Conservation (phyloP, 1,140 invertebrate genomes). For the Akabosia matsudoensis region DNA sequence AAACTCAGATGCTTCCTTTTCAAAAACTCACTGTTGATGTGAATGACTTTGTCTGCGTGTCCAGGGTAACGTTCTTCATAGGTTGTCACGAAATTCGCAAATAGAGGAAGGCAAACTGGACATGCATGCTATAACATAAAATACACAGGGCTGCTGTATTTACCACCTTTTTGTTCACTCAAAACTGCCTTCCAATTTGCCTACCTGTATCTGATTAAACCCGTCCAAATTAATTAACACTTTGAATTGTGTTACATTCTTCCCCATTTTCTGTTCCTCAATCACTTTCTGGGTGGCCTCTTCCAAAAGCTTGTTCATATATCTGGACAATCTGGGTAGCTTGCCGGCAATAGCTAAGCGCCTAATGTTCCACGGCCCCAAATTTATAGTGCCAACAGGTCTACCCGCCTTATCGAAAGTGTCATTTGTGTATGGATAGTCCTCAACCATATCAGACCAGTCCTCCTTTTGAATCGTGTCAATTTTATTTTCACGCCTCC, state of each 20-base stretch:
- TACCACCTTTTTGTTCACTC: too few species aligned
- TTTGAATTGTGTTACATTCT: background rate
- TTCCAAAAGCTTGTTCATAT: background rate
- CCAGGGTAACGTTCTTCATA: background rate
- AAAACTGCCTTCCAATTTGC: too few species aligned
- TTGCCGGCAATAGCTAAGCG: background rate
- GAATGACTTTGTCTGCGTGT: background rate
- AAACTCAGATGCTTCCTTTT: too few species aligned
- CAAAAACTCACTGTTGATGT: background rate
- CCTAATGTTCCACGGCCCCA: background rate
- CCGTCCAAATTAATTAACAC: background rate
- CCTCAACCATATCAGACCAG: background rate
- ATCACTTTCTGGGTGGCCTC: background rate
- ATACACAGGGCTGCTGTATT: too few species aligned
- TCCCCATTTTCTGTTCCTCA: background rate
- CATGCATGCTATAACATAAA: background rate
- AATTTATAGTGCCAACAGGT: background rate
- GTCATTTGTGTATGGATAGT: background rate
- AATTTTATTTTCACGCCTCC: background rate
- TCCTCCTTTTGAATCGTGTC: constrained; percentile 11
- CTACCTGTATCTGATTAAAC: background rate
- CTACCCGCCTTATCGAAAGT: background rate
- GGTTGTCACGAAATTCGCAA: background rate
- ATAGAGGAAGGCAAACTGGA: background rate
- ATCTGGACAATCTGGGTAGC: background rate